Conservation (phyloP, 2,113 vertebrate genomes). For the Crotalus tigris region DNA sequence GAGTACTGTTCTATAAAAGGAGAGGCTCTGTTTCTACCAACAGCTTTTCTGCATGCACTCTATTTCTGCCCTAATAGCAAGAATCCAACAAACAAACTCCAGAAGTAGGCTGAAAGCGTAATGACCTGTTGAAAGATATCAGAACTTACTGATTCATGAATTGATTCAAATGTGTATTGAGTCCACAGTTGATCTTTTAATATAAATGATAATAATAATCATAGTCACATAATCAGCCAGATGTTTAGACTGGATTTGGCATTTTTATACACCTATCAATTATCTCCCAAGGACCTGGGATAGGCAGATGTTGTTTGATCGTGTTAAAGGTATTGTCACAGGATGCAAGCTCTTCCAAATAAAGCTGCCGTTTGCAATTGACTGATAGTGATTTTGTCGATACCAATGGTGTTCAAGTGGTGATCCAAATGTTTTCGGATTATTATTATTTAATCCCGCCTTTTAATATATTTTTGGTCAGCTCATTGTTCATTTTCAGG, state of each 20-base stretch:
- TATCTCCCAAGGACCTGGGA: not conserved
- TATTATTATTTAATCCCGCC: not conserved
- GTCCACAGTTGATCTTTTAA: not conserved
- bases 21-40: not conserved
- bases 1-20: constrained; percentile 5
- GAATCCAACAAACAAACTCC: not conserved
- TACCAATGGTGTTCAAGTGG: not conserved
- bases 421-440: not conserved
- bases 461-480: not conserved
- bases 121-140: not conserved
- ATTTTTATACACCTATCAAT: not conserved
- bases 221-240: not conserved
- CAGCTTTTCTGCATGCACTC: not conserved
- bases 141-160: not conserved
- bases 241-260: not conserved
- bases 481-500: not conserved
- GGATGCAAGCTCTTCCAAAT: not conserved
- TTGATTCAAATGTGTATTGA: not conserved
- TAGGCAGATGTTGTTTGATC: not conserved
- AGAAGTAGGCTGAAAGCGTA: not conserved
- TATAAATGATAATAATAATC: not conserved
- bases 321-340: not conserved
- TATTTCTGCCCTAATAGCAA: not conserved
- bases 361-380: not conserved
- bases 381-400: not conserved